Percentiles rank a stretch among this genome's conserved stretches.
These are phyloP conservation scores for Contarinia nasturtii DNA, from an alignment of 1,140 invertebrate genomes.

Conservation along the genomic window DNA sequence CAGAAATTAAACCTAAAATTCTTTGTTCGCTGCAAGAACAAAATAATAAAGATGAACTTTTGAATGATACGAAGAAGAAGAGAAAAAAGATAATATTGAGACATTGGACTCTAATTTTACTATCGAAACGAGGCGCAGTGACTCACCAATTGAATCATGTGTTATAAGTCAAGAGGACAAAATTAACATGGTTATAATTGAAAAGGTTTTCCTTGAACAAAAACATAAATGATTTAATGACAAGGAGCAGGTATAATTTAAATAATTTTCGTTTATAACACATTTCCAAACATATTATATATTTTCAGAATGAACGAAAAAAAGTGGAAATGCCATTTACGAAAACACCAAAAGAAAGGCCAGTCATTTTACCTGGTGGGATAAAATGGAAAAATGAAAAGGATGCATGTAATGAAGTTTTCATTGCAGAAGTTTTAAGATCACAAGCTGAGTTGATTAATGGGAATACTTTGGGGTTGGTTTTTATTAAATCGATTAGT, in stretches of 20 bases:
- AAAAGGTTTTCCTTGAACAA: neutral
- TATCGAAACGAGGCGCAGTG: neutral
- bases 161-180: neutral
- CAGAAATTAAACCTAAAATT: too few relatives aligned
- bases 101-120: neutral
- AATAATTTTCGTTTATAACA: neutral
- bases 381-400: constrained; percentile 52
- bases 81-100: neutral
- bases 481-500: too few relatives aligned
- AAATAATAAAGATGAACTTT: too few relatives aligned
- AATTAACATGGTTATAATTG: neutral
- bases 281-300: neutral
- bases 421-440: constrained; percentile 52
- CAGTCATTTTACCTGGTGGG: constrained; percentile 43
- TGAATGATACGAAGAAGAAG: neutral
- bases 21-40: too few relatives aligned
- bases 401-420: constrained; percentile 59
- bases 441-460: constrained; percentile 56
- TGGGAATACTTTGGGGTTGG: constrained; percentile 52
- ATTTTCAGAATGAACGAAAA: constrained; percentile 9
- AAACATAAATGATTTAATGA: neutral
- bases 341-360: constrained; percentile 30
- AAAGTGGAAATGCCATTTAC: constrained; percentile 24
- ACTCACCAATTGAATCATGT: neutral
- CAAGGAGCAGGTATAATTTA: neutral